phyloP scores from a whole-genome alignment of 2,797 vertebrate genomes.

The Schizothorax lantsangensis region DNA sequence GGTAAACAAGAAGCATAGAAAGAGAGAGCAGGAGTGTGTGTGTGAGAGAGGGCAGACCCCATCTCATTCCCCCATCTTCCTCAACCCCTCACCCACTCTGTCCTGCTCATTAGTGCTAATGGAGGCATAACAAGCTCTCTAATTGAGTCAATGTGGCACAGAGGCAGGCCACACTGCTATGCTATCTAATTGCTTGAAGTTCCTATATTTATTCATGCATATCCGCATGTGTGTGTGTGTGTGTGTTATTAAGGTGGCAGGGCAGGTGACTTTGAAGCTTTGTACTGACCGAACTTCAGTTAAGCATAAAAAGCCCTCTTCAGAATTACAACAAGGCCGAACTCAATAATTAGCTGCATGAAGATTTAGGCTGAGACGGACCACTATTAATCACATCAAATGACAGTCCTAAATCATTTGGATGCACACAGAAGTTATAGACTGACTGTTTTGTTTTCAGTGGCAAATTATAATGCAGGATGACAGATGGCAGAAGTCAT shows the following conservation, averaged over 20 bases:
- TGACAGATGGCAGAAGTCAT: neutral
- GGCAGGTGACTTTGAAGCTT: conserved; percentile 59
- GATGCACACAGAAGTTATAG: neutral
- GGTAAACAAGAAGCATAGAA: conserved; percentile 61
- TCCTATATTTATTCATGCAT: conserved; percentile 65
- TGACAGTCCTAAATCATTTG: neutral
- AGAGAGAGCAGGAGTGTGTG: conserved; percentile 50
- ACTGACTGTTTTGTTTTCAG: neutral
- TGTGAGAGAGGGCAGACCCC: conserved; percentile 57
- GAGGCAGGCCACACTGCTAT: conserved; percentile 59
- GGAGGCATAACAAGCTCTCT: conserved; percentile 68
- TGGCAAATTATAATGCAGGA: neutral
- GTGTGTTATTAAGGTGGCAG: conserved; percentile 56
- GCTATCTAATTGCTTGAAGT: conserved; percentile 60
- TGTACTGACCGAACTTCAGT: conserved; percentile 54
- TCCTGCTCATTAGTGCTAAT: conserved; percentile 70
- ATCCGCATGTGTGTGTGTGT: conserved; percentile 56
- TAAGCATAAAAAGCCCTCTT: conserved; percentile 55
- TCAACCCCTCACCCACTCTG: conserved; percentile 55
- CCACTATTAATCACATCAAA: neutral
- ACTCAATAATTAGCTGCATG: conserved; percentile 55
- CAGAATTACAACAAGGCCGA: conserved; percentile 56
- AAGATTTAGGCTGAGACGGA: conserved; percentile 32
- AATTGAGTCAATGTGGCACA: conserved; percentile 66
- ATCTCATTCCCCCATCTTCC: conserved; percentile 47